A percentile compares a stretch with the other conserved stretches of the same genome.
Conservation (phyloP, 2,113 vertebrate species). For the Indicator indicator region DNA sequence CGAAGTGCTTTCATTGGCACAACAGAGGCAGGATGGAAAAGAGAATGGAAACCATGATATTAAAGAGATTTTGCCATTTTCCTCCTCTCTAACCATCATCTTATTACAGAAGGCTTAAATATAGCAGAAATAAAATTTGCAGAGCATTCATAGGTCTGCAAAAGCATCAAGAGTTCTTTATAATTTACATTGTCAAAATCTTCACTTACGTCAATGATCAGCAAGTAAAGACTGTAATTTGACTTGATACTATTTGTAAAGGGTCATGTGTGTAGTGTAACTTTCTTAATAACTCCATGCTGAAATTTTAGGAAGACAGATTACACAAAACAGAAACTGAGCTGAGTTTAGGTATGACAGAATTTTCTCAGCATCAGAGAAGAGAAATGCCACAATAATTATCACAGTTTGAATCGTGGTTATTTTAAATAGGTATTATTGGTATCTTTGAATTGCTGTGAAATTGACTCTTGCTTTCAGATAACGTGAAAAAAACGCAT, state of each 20-base stretch:
- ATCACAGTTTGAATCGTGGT: neutral
- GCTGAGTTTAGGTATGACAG: neutral
- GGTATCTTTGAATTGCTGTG: neutral
- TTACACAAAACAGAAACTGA: neutral
- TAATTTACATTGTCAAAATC: neutral
- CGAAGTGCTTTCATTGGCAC: neutral
- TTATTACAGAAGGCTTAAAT: neutral
- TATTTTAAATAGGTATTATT: neutral
- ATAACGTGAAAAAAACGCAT: neutral
- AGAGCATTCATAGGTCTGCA: neutral
- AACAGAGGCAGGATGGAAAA: neutral
- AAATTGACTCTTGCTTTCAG: conserved; percentile 23
- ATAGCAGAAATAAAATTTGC: neutral
- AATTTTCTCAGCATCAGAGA: neutral
- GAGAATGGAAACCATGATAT: neutral
- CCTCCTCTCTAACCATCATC: neutral
- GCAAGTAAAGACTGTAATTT: neutral
- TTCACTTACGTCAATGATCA: neutral
- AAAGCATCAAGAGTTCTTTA: neutral
- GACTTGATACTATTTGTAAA: neutral
- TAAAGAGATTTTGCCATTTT: neutral
- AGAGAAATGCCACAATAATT: neutral
- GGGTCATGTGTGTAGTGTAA: neutral
- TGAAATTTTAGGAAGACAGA: neutral
- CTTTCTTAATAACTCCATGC: neutral